These are phyloP conservation scores for Tiliqua scincoides DNA, from an alignment of 2,113 vertebrate genomes.

Conservation along the genomic window DNA sequence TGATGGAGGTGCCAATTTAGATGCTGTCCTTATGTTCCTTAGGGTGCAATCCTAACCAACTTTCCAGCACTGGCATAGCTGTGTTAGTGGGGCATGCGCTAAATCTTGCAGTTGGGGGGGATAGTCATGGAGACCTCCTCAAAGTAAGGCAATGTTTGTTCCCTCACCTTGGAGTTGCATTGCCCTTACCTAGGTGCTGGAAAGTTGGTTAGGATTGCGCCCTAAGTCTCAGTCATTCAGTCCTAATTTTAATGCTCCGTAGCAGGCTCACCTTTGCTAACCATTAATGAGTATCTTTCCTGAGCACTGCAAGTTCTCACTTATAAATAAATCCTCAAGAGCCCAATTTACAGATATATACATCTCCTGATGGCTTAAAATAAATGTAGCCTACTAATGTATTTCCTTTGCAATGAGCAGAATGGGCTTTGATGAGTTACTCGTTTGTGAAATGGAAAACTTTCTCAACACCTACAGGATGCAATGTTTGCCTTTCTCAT, in stretches of 20 bases:
- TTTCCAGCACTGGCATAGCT: too few relatives aligned
- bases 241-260: conserved; percentile 9
- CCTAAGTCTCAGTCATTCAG: not conserved
- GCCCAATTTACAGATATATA: conserved; percentile 55
- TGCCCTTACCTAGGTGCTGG: too few relatives aligned
- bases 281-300: conserved; percentile 35
- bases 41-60: too few relatives aligned
- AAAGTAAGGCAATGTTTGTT: too few relatives aligned
- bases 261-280: conserved; percentile 20
- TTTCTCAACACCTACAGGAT: not conserved
- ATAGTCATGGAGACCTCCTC: too few relatives aligned
- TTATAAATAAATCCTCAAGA: conserved; percentile 41
- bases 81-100: too few relatives aligned
- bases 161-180: too few relatives aligned
- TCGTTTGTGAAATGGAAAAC: conserved; percentile 26
- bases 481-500: conserved; percentile 19
- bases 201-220: too few relatives aligned
- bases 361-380: conserved; percentile 48
- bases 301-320: conserved; percentile 23
- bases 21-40: not conserved
- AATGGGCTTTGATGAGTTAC: conserved; percentile 8
- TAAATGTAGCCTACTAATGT: conserved; percentile 51
- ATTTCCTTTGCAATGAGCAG: conserved; percentile 59
- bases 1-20: too few relatives aligned
- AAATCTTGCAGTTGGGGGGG: too few relatives aligned